Conservation (phyloP, 2,113 vertebrate species). For the Gobio gobio region DNA sequence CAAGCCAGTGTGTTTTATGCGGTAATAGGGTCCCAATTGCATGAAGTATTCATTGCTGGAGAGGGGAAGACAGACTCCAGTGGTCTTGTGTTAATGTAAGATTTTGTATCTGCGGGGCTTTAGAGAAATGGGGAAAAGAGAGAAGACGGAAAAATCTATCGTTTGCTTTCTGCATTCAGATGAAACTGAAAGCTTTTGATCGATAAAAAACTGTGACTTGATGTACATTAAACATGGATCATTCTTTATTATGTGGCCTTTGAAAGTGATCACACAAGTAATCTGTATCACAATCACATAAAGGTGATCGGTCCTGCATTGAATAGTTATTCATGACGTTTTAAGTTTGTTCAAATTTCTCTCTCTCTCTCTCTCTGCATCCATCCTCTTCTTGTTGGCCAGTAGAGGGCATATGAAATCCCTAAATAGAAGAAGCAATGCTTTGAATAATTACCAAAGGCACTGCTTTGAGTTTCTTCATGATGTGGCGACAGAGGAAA, state of each 20-base stretch:
- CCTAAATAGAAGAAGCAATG: conserved; percentile 47
- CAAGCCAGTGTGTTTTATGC: conserved; percentile 39
- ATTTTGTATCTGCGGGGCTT: conserved; percentile 42
- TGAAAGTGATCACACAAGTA: conserved; percentile 34
- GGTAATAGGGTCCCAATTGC: conserved; percentile 49
- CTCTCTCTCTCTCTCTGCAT: neutral
- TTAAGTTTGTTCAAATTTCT: conserved; percentile 27
- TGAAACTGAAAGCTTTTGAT: conserved; percentile 48
- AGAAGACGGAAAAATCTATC: conserved; percentile 5
- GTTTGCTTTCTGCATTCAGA: conserved; percentile 32
- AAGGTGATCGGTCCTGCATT: neutral
- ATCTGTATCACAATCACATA: conserved; percentile 15
- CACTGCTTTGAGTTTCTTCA: conserved; percentile 48
- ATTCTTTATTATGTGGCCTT: conserved; percentile 52
- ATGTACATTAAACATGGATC: conserved; percentile 52
- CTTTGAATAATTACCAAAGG: conserved; percentile 60
- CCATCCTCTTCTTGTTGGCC: conserved; percentile 44
- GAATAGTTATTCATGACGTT: neutral
- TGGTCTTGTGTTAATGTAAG: conserved; percentile 26
- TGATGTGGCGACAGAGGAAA: neutral
- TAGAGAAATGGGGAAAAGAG: conserved; percentile 5
- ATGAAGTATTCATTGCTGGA: conserved; percentile 18
- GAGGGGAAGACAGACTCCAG: conserved; percentile 33
- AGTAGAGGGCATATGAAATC: conserved; percentile 70
- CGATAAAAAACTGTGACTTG: conserved; percentile 38